Conservation (phyloP, 2,113 vertebrate genomes). For the Channa maculata region DNA sequence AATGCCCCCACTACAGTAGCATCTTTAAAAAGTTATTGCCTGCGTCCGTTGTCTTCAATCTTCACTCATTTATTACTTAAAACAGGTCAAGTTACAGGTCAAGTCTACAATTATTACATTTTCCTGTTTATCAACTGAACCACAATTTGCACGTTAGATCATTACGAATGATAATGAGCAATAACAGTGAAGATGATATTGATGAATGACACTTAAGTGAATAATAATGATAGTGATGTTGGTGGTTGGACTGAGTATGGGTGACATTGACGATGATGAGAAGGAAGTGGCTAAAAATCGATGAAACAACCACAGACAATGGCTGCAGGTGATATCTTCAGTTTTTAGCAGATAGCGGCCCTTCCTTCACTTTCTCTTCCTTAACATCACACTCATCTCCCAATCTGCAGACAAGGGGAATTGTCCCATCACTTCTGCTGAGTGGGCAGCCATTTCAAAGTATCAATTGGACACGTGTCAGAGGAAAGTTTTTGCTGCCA, state of each 20-base stretch:
- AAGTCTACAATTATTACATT: too few relatives aligned
- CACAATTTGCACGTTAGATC: conserved; percentile 11
- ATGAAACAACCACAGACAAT: conserved; percentile 47
- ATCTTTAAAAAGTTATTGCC: background rate
- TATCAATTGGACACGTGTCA: conserved; percentile 75
- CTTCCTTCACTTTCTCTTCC: conserved; percentile 44
- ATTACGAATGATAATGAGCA: conserved; percentile 1
- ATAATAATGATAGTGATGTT: conserved; percentile 20
- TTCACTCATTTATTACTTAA: too few relatives aligned
- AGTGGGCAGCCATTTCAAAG: conserved; percentile 70
- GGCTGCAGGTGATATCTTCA: conserved; percentile 54
- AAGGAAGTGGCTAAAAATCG: conserved; percentile 49
- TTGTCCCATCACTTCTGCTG: conserved; percentile 74
- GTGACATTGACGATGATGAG: conserved; percentile 53
- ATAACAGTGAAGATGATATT: conserved; percentile 8
- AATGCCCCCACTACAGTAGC: too few relatives aligned
- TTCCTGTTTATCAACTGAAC: too few relatives aligned
- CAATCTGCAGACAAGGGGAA: conserved; percentile 68
- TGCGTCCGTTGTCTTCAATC: too few relatives aligned
- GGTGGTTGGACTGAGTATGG: conserved; percentile 2
- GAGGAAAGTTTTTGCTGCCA: conserved; percentile 72
- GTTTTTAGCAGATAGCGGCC: conserved; percentile 35
- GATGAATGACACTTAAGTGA: conserved; percentile 25
- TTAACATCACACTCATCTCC: conserved; percentile 54
- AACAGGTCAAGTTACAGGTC: too few relatives aligned